Conservation (phyloP, 2,797 vertebrate genomes). For the Synanceia verrucosa region DNA sequence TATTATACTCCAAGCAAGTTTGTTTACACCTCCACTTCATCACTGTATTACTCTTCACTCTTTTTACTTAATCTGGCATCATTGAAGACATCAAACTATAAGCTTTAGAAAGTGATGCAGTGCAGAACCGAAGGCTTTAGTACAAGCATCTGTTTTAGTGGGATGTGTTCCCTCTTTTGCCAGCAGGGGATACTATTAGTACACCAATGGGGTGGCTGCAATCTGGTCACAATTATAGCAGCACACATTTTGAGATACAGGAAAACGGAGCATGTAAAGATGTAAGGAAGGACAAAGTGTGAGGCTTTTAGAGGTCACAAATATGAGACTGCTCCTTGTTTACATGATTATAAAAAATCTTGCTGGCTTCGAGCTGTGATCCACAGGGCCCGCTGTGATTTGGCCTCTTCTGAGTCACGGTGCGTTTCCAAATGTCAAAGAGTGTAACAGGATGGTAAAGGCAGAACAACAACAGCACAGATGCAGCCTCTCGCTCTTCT, state of each 20-base stretch:
- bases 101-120: background rate
- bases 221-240: background rate
- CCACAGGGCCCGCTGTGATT: conserved; percentile 24
- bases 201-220: conserved; percentile 44
- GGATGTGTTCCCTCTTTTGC: conserved; percentile 47
- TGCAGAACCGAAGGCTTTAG: background rate
- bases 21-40: background rate
- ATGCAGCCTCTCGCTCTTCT: conserved; percentile 14
- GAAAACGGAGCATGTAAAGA: conserved; percentile 4
- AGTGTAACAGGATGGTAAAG: conserved; percentile 45
- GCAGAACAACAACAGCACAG: conserved; percentile 34
- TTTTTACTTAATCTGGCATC: background rate
- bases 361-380: conserved; percentile 14
- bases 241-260: conserved; percentile 8
- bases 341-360: conserved; percentile 41
- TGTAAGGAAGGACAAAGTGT: conserved; percentile 33
- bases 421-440: conserved; percentile 64
- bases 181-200: conserved; percentile 77
- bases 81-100: background rate
- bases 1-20: background rate
- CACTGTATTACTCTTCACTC: background rate
- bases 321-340: conserved; percentile 32
- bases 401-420: conserved; percentile 50
- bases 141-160: background rate
- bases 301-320: conserved; percentile 31